Evolutionary conservation across 2,113 vertebrate species (phyloP).

Genomic region (Corynorhinus townsendii): DNA sequence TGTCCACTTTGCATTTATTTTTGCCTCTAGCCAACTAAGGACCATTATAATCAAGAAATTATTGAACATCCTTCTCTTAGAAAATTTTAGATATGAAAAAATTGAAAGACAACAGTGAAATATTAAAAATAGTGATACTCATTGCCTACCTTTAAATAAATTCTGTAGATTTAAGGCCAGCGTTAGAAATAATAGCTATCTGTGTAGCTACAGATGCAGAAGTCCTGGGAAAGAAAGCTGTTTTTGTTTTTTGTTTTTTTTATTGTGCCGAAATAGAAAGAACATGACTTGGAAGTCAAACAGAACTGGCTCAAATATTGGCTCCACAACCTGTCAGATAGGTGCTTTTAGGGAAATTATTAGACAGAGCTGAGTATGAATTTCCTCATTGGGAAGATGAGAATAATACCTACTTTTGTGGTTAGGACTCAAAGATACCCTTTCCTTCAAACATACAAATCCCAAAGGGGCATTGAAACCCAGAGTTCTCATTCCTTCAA

Average conservation of each 20-base stretch:
- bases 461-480: background rate
- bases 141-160: background rate
- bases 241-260: background rate
- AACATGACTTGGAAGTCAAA: background rate
- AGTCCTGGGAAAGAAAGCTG: background rate
- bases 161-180: background rate
- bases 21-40: constrained; percentile 20
- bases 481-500: background rate
- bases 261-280: background rate
- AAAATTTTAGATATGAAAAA: constrained; percentile 30
- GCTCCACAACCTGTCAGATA: background rate
- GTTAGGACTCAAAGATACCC: background rate
- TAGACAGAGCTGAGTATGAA: background rate
- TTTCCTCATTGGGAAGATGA: background rate
- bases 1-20: constrained; percentile 15
- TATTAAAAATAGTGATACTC: background rate
- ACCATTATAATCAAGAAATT: constrained; percentile 10
- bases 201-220: background rate
- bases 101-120: background rate
- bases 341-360: background rate
- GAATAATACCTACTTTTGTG: background rate
- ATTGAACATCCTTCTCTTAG: constrained; percentile 1
- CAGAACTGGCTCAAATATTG: background rate
- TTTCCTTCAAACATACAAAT: background rate
- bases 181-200: background rate